A percentile compares a stretch with the other conserved stretches of the same genome.
Conservation (phyloP, 2,797 vertebrate genomes). For the Macroramphosus scolopax region DNA sequence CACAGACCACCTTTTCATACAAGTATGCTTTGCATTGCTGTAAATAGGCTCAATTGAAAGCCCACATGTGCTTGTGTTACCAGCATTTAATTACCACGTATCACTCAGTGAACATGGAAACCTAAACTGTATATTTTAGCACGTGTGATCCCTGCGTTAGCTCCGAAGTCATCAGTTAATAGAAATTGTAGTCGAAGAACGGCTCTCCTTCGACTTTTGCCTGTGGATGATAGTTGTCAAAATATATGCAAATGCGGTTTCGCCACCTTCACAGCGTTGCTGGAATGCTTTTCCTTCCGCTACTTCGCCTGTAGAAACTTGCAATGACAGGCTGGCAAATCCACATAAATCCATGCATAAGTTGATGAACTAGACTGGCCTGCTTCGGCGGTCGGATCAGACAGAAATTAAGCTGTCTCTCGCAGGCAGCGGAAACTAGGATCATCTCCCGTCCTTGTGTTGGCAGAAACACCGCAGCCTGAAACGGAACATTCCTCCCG, state of each 20-base stretch:
- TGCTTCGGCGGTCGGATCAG: constrained; percentile 43
- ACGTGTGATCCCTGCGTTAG: constrained; percentile 4
- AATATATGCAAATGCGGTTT: constrained; percentile 11
- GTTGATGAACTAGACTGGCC: constrained; percentile 43
- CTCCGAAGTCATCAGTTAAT: not conserved
- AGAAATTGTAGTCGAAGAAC: too few species aligned
- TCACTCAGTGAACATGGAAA: not conserved
- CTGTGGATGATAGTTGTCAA: constrained; percentile 9
- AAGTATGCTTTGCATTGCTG: too few species aligned
- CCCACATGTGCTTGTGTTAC: constrained; percentile 3
- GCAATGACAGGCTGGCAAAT: constrained; percentile 27
- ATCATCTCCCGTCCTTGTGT: constrained; percentile 39
- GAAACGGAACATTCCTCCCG: constrained; percentile 24
- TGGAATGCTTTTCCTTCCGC: constrained; percentile 20
- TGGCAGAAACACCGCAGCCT: constrained; percentile 35
- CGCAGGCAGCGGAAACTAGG: constrained; percentile 44
- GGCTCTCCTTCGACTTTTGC: constrained; percentile 8
- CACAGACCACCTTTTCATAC: constrained; percentile 23
- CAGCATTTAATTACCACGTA: constrained; percentile 2
- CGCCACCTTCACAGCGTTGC: too few species aligned
- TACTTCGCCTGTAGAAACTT: constrained; percentile 23
- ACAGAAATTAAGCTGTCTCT: constrained; percentile 45
- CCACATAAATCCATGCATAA: constrained; percentile 26
- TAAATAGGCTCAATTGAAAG: too few species aligned
- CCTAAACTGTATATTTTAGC: not conserved